A percentile compares a stretch with the other conserved stretches of the same genome.
Conservation (phyloP, 2,888 invertebrate species). For the Pollenia griseotomentosa region DNA sequence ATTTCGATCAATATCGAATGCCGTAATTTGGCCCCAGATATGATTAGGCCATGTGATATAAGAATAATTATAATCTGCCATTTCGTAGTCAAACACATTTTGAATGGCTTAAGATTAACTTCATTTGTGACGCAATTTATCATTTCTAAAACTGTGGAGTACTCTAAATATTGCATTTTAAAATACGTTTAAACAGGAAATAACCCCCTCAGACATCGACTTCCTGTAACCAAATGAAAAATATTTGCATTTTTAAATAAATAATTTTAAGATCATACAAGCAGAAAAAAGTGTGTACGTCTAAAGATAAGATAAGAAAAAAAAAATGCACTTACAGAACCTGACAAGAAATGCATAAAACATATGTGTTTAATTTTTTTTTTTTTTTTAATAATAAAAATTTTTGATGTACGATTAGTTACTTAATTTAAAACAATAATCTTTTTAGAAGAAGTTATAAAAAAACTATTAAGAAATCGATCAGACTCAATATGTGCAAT, state of each 20-base stretch:
- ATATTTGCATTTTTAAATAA: constrained; percentile 57
- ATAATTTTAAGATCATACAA: constrained; percentile 47
- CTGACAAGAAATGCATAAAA: neutral
- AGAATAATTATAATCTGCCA: too few species aligned
- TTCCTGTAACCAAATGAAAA: constrained; percentile 48
- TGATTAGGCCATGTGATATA: too few species aligned
- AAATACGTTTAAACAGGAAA: neutral
- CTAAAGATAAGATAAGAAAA: constrained; percentile 49
- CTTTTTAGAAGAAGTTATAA: too few species aligned
- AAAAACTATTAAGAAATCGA: too few species aligned
- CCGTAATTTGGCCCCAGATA: too few species aligned
- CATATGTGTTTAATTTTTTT: too few species aligned
- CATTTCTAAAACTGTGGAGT: neutral
- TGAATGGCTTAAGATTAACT: too few species aligned
- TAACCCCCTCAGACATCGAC: constrained; percentile 27
- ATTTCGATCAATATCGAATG: too few species aligned
- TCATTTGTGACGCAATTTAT: too few species aligned
- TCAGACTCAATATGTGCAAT: neutral
- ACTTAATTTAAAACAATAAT: neutral
- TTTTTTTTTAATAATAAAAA: too few species aligned
- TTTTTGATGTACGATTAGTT: too few species aligned
- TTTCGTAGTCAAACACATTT: too few species aligned
- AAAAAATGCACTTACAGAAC: constrained; percentile 1
- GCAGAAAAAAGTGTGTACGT: neutral
- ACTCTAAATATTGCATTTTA: neutral